Base-by-base conservation (phyloP, 2,113 vertebrate genomes). In the Scortum barcoo region DNA sequence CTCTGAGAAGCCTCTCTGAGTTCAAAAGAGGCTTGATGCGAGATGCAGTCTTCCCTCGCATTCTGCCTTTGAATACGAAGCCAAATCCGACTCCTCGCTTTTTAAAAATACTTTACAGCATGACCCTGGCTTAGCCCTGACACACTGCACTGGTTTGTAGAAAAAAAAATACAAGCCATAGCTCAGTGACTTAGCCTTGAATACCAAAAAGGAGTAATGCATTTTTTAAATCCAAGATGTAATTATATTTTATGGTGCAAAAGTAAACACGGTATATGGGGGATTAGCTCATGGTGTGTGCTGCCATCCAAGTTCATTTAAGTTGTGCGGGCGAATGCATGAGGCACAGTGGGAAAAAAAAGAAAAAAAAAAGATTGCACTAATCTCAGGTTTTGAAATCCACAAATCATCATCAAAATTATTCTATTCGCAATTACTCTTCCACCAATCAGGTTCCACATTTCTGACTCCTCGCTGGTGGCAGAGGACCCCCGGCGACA, bases 81-180 rank as follows among this genome's bases (percentile, higher is more conserved):
- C 87, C 91, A 89, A 88, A 87, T 88, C 84, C 83, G 85, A 67
- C 69, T 84, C 65, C 70, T 56, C 0, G 30, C 78, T 80, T 91
- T 90, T 87, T 82, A 89, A 92, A 92, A 93, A 93, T 88, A 92
- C 88, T 90, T 93, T 83, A 90, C 81, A 91, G 87, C 86, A 72
- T 83, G 90, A 89, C 90, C 85, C 75, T 80, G 73, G 82, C 76
- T 86, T 88, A 87, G 86, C 89, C 81, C 83, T 72, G 82, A 87
- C 89, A 92, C 82, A 85, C 85, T 87, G 67, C 80, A 77, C 89
- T 91, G 63, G 83, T 86, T 82, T 44, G 54, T 57, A 50, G 84
- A 53, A 81, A 65, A 66, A 86, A 73, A 81, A 71, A 70, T 44
- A 78, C 44, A 78, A 76, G 44, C 53, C 53, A 62, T 72, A 81